Percentiles rank a stretch among this genome's conserved stretches.
Evolutionary conservation across 2,113 vertebrate species (phyloP).

Genomic region (Amphilophus citrinellus): DNA sequence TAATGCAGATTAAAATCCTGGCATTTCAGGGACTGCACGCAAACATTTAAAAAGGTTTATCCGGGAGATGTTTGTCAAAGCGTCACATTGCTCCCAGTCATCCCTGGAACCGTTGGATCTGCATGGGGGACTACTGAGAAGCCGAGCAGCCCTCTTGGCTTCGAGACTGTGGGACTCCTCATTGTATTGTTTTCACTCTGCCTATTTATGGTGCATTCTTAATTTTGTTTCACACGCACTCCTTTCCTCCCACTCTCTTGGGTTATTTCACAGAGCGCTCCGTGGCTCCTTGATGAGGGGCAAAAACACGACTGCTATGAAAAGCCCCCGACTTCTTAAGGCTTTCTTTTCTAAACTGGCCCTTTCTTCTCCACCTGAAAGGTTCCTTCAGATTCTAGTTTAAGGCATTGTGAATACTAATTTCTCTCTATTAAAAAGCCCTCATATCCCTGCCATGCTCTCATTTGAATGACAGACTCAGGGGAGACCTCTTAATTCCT

Average conservation of each 20-base stretch:
- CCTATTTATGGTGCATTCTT: slow-evolving; percentile 82
- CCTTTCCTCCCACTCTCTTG: slow-evolving; percentile 73
- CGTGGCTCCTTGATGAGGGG: slow-evolving; percentile 82
- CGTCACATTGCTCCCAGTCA: slow-evolving; percentile 70
- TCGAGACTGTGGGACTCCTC: slow-evolving; percentile 72
- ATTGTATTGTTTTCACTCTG: slow-evolving; percentile 77
- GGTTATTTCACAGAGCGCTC: slow-evolving; percentile 78
- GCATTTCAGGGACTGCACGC: slow-evolving; percentile 60
- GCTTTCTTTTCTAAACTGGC: slow-evolving; percentile 82
- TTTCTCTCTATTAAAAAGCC: slow-evolving; percentile 85
- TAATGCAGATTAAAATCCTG: slow-evolving; percentile 61
- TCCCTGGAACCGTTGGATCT: slow-evolving; percentile 69
- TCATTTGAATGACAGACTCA: slow-evolving; percentile 86
- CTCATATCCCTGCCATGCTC: slow-evolving; percentile 85
- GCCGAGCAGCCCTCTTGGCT: slow-evolving; percentile 61
- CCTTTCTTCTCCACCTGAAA: slow-evolving; percentile 88
- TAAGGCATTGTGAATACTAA: slow-evolving; percentile 87
- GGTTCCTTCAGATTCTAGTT: slow-evolving; percentile 85
- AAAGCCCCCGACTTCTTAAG: slow-evolving; percentile 81
- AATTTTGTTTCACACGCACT: slow-evolving; percentile 76
- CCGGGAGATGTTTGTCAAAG: slow-evolving; percentile 75
- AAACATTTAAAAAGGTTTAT: slow-evolving; percentile 49
- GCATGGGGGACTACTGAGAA: slow-evolving; percentile 57
- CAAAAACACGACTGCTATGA: slow-evolving; percentile 82
- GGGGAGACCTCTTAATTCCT: slow-evolving; percentile 87